Evolutionary conservation across 2,113 vertebrate genomes (phyloP).

Genomic region (Elachura formosa): DNA sequence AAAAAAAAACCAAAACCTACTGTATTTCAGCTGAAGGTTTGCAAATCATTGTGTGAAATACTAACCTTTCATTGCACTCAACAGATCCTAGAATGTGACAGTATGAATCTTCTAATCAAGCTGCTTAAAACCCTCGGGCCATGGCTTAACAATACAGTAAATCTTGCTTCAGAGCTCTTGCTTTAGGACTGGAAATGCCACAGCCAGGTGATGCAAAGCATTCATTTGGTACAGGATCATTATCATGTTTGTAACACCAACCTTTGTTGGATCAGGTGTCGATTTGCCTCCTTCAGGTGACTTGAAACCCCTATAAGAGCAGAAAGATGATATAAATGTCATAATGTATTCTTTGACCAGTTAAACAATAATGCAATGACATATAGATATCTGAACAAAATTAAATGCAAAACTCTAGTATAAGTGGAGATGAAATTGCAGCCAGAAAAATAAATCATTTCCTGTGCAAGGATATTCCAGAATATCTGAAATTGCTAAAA

Average conservation of each 20-base stretch:
- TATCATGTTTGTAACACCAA: not conserved
- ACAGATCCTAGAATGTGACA: not conserved
- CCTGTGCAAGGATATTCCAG: not conserved
- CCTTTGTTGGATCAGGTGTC: not conserved
- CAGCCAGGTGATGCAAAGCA: not conserved
- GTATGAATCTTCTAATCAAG: constrained; percentile 45
- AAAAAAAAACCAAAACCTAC: not conserved
- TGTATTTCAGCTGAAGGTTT: not conserved
- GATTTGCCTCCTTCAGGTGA: not conserved
- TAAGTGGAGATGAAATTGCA: not conserved
- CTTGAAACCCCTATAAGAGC: not conserved
- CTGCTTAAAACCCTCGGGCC: not conserved
- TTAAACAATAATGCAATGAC: not conserved
- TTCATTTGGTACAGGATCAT: not conserved
- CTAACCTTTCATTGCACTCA: constrained; percentile 10
- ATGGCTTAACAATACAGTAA: not conserved
- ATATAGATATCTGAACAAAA: not conserved
- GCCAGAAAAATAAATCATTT: not conserved
- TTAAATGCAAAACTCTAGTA: not conserved
- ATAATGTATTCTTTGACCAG: not conserved
- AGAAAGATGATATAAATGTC: not conserved
- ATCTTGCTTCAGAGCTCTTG: not conserved
- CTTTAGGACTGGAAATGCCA: not conserved
- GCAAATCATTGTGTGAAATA: constrained; percentile 33
- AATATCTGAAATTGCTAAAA: not conserved